Evolutionary conservation across 2,797 vertebrate species (phyloP), one percentile per base, ranked within the genome.

Genomic region (Intellagama lesueurii): DNA sequence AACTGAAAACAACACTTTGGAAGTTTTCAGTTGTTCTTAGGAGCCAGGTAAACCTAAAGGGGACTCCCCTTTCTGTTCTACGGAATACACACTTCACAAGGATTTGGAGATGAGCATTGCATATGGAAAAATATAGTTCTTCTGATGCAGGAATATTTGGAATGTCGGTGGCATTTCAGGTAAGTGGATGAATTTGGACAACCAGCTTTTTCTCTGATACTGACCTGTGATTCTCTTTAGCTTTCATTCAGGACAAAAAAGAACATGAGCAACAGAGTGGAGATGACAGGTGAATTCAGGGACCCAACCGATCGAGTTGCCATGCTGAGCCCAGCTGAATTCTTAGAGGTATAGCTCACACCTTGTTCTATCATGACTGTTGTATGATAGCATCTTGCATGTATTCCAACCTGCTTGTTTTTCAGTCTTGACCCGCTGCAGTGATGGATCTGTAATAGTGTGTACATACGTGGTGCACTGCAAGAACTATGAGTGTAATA

Each of bases 241-340:
- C 96, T 99, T 16, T 90, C 60, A 80, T 99, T 95, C 90, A 95
- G 95, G 83, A 96, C 94, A 94, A 98, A 98, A 95, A 98, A 93
- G 95, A 97, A 96, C 69, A 44, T 76, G 14, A 86, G 93, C 6
- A 88, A 47, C 80, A 60, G 11, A 16, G 35, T 83, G 0, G 32
- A 35, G 84, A 60, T 97, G 88, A 97, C 96, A 14, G 98, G 98
- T 90, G 96, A 97, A 44, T 99, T 99, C 92, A 95, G 98, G 73
- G 98, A 98, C n/a, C 96, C 94, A 1, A 94, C 95, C 70, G 97
- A 96, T 92, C 97, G 97, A 93, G 98, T 98, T 2, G 98, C 97
- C 95, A 97, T 97, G 89, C 96, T 99, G 84, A 94, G 98, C 93
- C 98, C 95, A 93, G 91, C 92, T 1, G 97, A 98, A 49, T 94